Percentiles rank a stretch among this genome's conserved stretches.
These are phyloP conservation scores for Cryptocephalus moraei DNA, from an alignment of 2,888 invertebrate species.

Conservation along the genomic window DNA sequence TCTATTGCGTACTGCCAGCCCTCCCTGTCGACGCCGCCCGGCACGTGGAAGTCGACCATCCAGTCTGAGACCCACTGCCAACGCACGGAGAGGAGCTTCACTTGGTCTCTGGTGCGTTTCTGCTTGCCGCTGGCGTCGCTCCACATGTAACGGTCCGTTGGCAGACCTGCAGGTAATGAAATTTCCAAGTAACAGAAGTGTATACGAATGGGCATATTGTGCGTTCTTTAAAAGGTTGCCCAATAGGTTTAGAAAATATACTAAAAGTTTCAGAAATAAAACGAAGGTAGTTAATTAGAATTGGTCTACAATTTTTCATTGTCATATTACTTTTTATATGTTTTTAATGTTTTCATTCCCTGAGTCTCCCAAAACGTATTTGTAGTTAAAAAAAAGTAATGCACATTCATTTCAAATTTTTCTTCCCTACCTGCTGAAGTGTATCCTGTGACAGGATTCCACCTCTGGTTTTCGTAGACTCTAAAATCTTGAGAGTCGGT, in stretches of 20 bases:
- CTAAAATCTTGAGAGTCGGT: conserved; percentile 77
- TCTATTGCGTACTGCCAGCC: conserved; percentile 95
- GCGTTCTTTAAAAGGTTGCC: no score
- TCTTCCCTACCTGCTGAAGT: conserved; percentile 50
- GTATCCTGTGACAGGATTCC: conserved; percentile 88
- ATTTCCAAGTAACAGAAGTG: neutral
- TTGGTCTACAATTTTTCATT: no score
- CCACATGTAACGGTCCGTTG: conserved; percentile 86
- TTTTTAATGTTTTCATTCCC: no score
- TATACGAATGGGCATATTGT: no score
- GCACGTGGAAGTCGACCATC: conserved; percentile 84
- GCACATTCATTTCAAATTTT: neutral
- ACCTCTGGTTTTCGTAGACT: conserved; percentile 89
- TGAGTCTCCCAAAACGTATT: neutral
- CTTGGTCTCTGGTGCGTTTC: conserved; percentile 75
- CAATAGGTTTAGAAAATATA: no score
- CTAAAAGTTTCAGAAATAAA: no score
- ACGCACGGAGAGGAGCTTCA: conserved; percentile 72
- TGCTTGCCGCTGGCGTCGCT: conserved; percentile 78
- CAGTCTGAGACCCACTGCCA: conserved; percentile 92
- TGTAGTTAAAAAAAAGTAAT: neutral
- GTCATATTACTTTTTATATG: no score
- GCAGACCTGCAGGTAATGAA: conserved; percentile 46
- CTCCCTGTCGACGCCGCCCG: conserved; percentile 81
- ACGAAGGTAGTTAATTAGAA: no score